These are phyloP conservation scores for Luidia sarsii DNA, from an alignment of 53 echinoderm and acorn worm species.

Conservation along the genomic window DNA sequence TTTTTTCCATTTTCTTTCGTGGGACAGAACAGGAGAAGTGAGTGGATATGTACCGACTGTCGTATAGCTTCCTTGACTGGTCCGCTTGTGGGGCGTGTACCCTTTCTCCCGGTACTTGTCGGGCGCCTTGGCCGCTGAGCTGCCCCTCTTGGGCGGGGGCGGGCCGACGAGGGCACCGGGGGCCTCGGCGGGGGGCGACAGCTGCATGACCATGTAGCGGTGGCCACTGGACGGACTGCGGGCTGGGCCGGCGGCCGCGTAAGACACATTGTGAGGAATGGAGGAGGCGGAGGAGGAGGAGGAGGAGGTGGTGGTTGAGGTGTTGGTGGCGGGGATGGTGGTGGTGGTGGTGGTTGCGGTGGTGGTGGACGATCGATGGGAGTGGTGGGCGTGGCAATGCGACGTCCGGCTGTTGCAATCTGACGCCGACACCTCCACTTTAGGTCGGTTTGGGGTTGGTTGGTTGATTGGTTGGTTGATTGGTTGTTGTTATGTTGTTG, in stretches of 20 bases:
- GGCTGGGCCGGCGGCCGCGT: slow-evolving; percentile 13
- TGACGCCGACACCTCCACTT: slow-evolving; percentile 19
- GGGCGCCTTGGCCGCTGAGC: slow-evolving; percentile 9
- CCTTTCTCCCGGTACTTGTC: slow-evolving; percentile 50
- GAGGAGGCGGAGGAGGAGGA: slow-evolving; percentile 28
- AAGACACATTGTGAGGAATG: slow-evolving; percentile 57
- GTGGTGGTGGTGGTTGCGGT: slow-evolving; percentile 35
- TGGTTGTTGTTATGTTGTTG: no score
- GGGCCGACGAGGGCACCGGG: slow-evolving; percentile 7
- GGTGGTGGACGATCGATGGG: slow-evolving; percentile 28
- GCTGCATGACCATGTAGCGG: slow-evolving; percentile 50
- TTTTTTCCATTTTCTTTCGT: no score
- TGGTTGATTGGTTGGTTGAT: no score
- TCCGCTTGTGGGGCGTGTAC: slow-evolving; percentile 49
- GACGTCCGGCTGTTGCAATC: slow-evolving; percentile 42
- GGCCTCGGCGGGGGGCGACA: slow-evolving; percentile 37
- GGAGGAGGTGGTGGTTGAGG: neutral
- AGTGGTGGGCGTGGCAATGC: slow-evolving; percentile 35
- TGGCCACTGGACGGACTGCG: neutral
- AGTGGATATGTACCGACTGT: slow-evolving; percentile 51
- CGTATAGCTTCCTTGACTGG: slow-evolving; percentile 49
- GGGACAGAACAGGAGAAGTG: no score
- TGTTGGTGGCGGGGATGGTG: slow-evolving; percentile 11
- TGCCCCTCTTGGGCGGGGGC: slow-evolving; percentile 18
- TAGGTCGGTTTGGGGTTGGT: neutral